Conservation (phyloP, 1,140 invertebrate species). For the Ceratosolen fusciceps region DNA sequence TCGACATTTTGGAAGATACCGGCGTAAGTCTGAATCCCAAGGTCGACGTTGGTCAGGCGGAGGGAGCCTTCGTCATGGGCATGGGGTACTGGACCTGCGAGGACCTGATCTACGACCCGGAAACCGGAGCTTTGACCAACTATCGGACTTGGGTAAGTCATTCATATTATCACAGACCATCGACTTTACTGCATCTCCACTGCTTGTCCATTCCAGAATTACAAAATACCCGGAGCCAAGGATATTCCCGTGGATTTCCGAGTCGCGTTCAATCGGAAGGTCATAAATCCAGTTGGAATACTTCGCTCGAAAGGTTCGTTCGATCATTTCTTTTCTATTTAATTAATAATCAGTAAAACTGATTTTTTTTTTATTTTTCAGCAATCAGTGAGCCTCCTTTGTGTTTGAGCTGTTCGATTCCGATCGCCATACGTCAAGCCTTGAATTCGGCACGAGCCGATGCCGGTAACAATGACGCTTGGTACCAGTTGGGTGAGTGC, state of each 20-base stretch:
- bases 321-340: constrained; percentile 29
- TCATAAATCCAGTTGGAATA: constrained; percentile 80
- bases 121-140: constrained; percentile 80
- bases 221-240: too few relatives aligned
- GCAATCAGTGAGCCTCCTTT: constrained; percentile 86
- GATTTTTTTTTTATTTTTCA: constrained; percentile 52
- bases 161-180: too few relatives aligned
- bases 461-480: constrained; percentile 67
- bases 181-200: too few relatives aligned
- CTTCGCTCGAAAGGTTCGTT: constrained; percentile 87
- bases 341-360: not conserved
- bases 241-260: too few relatives aligned
- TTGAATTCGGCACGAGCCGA: constrained; percentile 77
- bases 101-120: constrained; percentile 77
- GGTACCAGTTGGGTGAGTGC: constrained; percentile 62
- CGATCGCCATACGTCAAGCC: constrained; percentile 82
- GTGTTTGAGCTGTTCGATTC: constrained; percentile 76
- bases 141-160: constrained; percentile 83
- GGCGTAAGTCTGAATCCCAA: constrained; percentile 83
- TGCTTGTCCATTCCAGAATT: too few relatives aligned
- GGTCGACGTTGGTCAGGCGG: constrained; percentile 89
- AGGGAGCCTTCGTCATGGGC: constrained; percentile 91
- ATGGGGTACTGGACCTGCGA: constrained; percentile 86
- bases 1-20: constrained; percentile 84
- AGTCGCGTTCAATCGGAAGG: too few relatives aligned